Percentiles rank a stretch among this genome's conserved stretches.
Conservation (phyloP, 2,888 invertebrate species). For the Drosophila meridiana region DNA sequence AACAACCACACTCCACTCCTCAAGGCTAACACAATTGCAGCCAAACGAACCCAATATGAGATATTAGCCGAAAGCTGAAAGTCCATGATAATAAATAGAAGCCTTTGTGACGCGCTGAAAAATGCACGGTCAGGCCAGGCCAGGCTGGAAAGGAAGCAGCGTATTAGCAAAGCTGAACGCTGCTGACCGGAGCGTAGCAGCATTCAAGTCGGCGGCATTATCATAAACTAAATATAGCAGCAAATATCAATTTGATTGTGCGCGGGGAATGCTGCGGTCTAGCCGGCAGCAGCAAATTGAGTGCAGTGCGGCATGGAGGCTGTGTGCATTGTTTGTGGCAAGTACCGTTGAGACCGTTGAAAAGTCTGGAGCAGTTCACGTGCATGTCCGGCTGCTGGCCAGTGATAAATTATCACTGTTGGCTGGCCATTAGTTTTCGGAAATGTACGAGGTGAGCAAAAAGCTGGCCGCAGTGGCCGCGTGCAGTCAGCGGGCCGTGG, state of each 20-base stretch:
- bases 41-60: conserved; percentile 30
- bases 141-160: conserved; percentile 61
- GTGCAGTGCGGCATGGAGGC: conserved; percentile 22
- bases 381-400: conserved; percentile 72
- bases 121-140: conserved; percentile 37
- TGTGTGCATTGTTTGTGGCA: conserved; percentile 60
- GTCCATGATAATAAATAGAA: conserved; percentile 64
- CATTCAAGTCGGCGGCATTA: conserved; percentile 67
- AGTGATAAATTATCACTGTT: conserved; percentile 82
- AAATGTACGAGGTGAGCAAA: conserved; percentile 74
- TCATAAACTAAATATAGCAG: conserved; percentile 81
- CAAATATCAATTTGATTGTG: conserved; percentile 81
- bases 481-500: conserved; percentile 49
- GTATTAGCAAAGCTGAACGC: conserved; percentile 50
- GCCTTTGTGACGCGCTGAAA: conserved; percentile 45
- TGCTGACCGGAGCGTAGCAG: conserved; percentile 25
- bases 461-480: conserved; percentile 31
- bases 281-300: conserved; percentile 56
- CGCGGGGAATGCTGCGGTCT: conserved; percentile 31
- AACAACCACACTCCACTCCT: conserved; percentile 41
- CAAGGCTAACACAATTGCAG: conserved; percentile 30
- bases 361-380: conserved; percentile 39
- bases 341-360: conserved; percentile 65
- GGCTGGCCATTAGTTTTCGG: conserved; percentile 78
- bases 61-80: conserved; percentile 34